Evolutionary conservation across 1,140 invertebrate genomes (phyloP), one percentile per base, ranked within the genome.

Genomic region (Arion vulgaris): DNA sequence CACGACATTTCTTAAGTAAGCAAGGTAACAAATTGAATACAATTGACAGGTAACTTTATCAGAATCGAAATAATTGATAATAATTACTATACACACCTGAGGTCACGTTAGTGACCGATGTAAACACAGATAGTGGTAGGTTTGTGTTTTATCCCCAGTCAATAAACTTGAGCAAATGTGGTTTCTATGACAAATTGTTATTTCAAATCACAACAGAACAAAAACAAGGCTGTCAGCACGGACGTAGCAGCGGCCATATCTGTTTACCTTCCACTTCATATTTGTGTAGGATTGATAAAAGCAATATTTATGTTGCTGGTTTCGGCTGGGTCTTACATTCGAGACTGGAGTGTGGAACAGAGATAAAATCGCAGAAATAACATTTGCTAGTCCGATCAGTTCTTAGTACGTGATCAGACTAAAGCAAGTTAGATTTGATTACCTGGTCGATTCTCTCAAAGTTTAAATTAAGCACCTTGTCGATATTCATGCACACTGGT

Each of bases 381-480:
- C 62, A 32, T 5, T 32, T 32, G n/a, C 62, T 28, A 66, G 62
- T 66, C 32, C 32, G 62, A 28, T 34, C 62, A 28, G 28, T 32
- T n/a, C 62, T 66, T 66, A 28, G 28, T 7, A 7, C 62, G 62
- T 66, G 62, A 28, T 32, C 28, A 7, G 4, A 66, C 62, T 32
- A 66, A 66, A 66, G 62, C 62, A 66, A 66, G n/a, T 66, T 66
- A 23, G 28, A 23, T 66, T 66, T 66, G 62, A 66, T 66, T 28
- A 66, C 17, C 0, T 28, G 28, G 28, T 66, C 28, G 62, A 32
- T 28, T 17, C 28, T 7, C 62, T 32, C 2, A 28, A 17, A 34
- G 28, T 17, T 32, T 32, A 7, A 66, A 66, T 66, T 32, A 66
- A 66, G 2, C 28, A 23, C 62, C 32, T 66, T 66, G 62, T 66